A percentile compares a stretch with the other conserved stretches of the same genome.
Conservation (phyloP, 2,888 invertebrate species). For the Geotrupes spiniger region DNA sequence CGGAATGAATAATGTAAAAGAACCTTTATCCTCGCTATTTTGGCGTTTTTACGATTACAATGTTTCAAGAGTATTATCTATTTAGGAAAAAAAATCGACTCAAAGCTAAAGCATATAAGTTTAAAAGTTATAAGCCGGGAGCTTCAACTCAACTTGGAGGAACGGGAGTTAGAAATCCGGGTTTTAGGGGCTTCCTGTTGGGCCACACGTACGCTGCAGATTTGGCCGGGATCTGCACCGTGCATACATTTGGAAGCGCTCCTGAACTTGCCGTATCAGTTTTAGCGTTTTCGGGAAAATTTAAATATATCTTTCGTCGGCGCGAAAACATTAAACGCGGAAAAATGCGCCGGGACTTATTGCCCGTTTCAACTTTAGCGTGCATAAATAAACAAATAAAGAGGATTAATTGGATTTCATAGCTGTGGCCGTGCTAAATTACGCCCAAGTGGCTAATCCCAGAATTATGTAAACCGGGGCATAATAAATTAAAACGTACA, state of each 20-base stretch:
- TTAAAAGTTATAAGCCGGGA: background rate
- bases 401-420: background rate
- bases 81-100: slow-evolving; percentile 1
- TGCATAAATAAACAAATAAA: slow-evolving; percentile 6
- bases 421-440: background rate
- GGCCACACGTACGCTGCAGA: slow-evolving; percentile 18
- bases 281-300: too few species aligned
- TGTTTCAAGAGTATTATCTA: background rate
- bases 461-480: slow-evolving; percentile 11
- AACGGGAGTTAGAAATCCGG: background rate
- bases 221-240: slow-evolving; percentile 23
- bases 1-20: slow-evolving; percentile 40
- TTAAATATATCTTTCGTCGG: background rate
- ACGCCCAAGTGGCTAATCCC: slow-evolving; percentile 13
- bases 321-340: slow-evolving; percentile 6
- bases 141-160: background rate
- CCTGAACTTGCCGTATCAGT: too few species aligned
- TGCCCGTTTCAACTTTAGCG: background rate
- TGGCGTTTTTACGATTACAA: slow-evolving; percentile 12
- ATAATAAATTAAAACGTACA: slow-evolving; percentile 8
- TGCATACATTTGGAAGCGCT: slow-evolving; percentile 25
- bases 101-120: slow-evolving; percentile 3
- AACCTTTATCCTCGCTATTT: slow-evolving; percentile 28
- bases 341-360: background rate
- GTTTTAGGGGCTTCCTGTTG: slow-evolving; percentile 9